Evolutionary conservation across 2,113 vertebrate genomes (phyloP).

Genomic region (Etia nguti): DNA sequence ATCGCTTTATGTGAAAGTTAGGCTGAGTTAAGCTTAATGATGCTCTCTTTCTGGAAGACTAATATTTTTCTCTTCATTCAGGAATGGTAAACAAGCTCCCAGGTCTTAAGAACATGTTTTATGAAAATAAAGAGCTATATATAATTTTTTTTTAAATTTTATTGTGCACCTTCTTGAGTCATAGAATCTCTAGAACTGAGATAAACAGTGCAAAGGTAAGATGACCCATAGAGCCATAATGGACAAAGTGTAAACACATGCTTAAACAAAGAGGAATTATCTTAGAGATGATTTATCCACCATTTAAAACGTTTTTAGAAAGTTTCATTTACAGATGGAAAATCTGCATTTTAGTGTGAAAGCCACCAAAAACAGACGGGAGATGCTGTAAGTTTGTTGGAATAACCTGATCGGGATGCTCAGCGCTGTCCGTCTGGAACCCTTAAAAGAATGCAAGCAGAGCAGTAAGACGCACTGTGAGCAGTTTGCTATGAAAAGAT

Average conservation of each 20-base stretch:
- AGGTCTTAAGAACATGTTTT: neutral
- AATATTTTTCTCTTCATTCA: neutral
- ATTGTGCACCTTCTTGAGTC: neutral
- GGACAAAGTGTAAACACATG: neutral
- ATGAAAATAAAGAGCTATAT: neutral
- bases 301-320: neutral
- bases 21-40: neutral
- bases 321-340: neutral
- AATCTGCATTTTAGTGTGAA: neutral
- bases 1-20: neutral
- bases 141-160: neutral
- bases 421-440: rapidly evolving
- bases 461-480: neutral
- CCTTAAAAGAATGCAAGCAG: neutral
- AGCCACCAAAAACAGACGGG: neutral
- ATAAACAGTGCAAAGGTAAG: neutral
- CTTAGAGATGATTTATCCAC: neutral
- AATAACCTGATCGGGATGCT: neutral
- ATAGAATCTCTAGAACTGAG: neutral
- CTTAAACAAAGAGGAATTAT: neutral
- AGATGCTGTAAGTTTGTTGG: neutral
- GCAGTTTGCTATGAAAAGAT: neutral
- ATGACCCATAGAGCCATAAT: neutral
- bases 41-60: no score
- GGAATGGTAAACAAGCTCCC: neutral